Evolutionary conservation across 1,140 invertebrate species (phyloP).

Genomic region (Apolygus lucorum): DNA sequence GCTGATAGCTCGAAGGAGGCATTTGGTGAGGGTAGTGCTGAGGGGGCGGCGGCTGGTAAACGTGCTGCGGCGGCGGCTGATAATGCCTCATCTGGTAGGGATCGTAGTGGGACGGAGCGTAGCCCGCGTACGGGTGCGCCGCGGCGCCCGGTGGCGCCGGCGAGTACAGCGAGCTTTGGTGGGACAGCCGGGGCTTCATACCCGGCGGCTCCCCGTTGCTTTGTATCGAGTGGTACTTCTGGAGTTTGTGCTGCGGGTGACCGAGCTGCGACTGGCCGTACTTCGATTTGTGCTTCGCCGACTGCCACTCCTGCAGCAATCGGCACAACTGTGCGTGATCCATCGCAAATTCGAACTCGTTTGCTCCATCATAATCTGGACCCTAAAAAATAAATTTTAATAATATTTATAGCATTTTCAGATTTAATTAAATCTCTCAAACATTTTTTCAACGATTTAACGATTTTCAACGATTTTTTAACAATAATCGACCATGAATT

Average conservation of each 20-base stretch:
- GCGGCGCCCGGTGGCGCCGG: neutral
- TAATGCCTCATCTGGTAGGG: conserved; percentile 14
- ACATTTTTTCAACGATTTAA: too few species aligned
- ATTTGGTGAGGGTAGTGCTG: neutral
- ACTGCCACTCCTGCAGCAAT: conserved; percentile 31
- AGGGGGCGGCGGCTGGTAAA: neutral
- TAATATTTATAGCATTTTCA: neutral
- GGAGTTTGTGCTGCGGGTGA: neutral
- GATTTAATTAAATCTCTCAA: too few species aligned
- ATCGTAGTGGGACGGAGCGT: conserved; percentile 2
- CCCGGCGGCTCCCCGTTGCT: conserved; percentile 22
- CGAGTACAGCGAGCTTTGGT: conserved; percentile 11
- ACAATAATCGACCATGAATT: too few species aligned
- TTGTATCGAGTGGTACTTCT: conserved; percentile 25
- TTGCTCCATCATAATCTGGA: conserved; percentile 31
- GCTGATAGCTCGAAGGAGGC: neutral
- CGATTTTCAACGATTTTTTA: too few species aligned
- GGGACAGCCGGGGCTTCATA: conserved; percentile 15
- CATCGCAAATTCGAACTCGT: conserved; percentile 31
- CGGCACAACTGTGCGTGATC: conserved; percentile 30
- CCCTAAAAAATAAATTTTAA: conserved; percentile 27
- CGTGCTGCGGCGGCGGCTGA: conserved; percentile 3
- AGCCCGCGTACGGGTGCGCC: conserved; percentile 13
- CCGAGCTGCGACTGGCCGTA: conserved; percentile 2
- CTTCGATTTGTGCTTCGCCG: conserved; percentile 28